Evolutionary conservation across 2,888 invertebrate genomes (phyloP).

Genomic region (Apotomis capreana): DNA sequence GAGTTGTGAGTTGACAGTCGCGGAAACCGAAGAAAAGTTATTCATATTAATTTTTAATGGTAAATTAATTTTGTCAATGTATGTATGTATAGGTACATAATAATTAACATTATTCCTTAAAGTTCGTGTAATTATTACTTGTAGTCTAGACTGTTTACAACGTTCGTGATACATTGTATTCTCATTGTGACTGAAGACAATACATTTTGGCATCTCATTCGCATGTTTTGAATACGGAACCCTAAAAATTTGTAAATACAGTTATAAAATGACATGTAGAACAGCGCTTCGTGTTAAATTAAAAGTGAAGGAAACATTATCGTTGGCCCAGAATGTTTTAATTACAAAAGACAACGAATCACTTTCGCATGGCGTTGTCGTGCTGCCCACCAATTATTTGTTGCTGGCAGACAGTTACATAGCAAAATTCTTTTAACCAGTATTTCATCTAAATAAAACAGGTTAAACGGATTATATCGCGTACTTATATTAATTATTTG

Average conservation of each 20-base stretch:
- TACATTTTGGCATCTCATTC: too few relatives aligned
- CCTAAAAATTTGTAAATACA: neutral
- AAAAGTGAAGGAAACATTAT: conserved; percentile 32
- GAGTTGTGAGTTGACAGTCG: too few relatives aligned
- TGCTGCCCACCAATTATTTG: conserved; percentile 36
- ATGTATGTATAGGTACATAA: too few relatives aligned
- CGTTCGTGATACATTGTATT: too few relatives aligned
- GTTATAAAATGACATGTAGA: neutral
- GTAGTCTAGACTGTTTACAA: too few relatives aligned
- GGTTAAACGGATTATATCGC: too few relatives aligned
- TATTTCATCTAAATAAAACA: neutral
- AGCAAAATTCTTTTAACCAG: neutral
- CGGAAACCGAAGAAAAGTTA: too few relatives aligned
- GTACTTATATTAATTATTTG: neutral
- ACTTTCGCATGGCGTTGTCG: conserved; percentile 40
- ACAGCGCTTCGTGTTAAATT: conserved; percentile 19
- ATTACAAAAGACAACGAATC: conserved; percentile 40
- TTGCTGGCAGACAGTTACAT: conserved; percentile 21
- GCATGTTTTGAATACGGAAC: neutral
- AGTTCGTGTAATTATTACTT: too few relatives aligned
- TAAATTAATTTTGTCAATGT: too few relatives aligned
- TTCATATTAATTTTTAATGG: too few relatives aligned
- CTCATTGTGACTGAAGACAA: too few relatives aligned
- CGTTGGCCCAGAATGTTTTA: conserved; percentile 39
- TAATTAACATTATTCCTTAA: too few relatives aligned